Evolutionary conservation across 1,140 invertebrate genomes (phyloP).

Genomic region (Caligus rogercresseyi): DNA sequence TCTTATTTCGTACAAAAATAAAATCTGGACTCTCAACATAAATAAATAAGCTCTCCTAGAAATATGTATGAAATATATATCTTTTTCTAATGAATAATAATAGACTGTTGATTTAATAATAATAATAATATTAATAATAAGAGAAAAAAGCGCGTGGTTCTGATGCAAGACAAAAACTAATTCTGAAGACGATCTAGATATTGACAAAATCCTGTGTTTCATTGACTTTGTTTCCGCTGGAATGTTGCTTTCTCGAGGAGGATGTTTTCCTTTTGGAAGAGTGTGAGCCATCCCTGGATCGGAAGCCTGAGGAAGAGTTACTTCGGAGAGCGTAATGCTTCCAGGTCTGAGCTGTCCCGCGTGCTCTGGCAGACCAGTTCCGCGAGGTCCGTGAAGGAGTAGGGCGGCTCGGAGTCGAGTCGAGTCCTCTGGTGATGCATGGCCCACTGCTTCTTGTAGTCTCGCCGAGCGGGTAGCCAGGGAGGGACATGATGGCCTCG

Average conservation of each 20-base stretch:
- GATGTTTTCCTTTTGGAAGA: not conserved
- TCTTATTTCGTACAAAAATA: too few species aligned
- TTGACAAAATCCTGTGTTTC: too few species aligned
- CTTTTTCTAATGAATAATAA: too few species aligned
- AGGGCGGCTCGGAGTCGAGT: not conserved
- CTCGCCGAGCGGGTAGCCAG: not conserved
- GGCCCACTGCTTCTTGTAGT: not conserved
- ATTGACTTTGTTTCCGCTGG: not conserved
- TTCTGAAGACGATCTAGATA: too few species aligned
- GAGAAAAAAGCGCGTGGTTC: too few species aligned
- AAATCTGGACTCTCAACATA: too few species aligned
- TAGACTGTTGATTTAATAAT: too few species aligned
- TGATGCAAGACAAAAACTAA: too few species aligned
- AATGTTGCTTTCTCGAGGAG: not conserved
- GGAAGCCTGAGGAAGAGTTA: slow-evolving; percentile 29
- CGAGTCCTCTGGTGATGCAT: not conserved
- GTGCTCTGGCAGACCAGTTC: slow-evolving; percentile 2
- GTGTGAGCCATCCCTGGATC: not conserved
- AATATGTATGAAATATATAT: too few species aligned
- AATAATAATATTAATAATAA: too few species aligned
- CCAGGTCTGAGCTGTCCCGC: not conserved
- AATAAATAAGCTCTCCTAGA: too few species aligned
- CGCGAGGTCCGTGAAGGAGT: slow-evolving; percentile 7
- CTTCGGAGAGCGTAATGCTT: slow-evolving; percentile 30
- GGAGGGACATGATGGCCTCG: not conserved